Evolutionary conservation across 1,140 invertebrate species (phyloP).

Genomic region (Ridgeia piscesae): DNA sequence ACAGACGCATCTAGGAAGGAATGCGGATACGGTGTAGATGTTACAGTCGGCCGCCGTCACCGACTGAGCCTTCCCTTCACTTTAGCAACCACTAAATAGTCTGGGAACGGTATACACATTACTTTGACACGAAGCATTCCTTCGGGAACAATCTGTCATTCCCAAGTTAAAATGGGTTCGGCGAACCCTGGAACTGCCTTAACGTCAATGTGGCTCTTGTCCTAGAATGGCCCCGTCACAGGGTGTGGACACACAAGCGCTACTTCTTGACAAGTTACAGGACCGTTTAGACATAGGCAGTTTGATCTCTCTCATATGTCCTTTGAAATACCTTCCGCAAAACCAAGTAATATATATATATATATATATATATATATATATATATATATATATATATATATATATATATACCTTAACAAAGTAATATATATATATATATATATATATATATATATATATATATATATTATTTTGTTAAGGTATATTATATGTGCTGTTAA

Average conservation of each 20-base stretch:
- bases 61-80: neutral
- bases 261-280: neutral
- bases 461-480: too few relatives aligned
- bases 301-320: neutral
- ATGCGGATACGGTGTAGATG: neutral
- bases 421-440: too few relatives aligned
- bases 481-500: too few relatives aligned
- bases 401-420: too few relatives aligned
- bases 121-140: neutral
- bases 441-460: too few relatives aligned
- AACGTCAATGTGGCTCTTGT: neutral
- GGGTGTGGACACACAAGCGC: neutral
- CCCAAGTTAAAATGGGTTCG: neutral
- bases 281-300: neutral
- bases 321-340: too few relatives aligned
- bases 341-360: neutral
- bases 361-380: slow-evolving; percentile 2
- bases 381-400: neutral
- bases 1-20: neutral
- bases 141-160: neutral
- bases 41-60: neutral
- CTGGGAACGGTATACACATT: neutral
- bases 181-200: neutral
- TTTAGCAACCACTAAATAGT: neutral
- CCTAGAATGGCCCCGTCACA: neutral